phyloP scores from a whole-genome alignment of 2,888 invertebrate species.

The Sisyra terminalis region DNA sequence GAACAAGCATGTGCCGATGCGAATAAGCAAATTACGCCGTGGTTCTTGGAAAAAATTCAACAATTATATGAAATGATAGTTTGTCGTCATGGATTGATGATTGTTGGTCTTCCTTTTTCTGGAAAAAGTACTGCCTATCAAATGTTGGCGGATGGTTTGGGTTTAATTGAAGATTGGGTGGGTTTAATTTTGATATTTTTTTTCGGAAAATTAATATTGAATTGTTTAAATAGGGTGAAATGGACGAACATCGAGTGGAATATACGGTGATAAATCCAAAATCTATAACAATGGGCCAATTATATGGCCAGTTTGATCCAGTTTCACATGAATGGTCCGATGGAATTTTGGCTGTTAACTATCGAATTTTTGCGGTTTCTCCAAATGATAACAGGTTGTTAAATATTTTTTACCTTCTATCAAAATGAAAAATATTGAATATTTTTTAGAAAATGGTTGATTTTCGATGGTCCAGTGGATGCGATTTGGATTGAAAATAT shows the following conservation, averaged over 20 bases:
- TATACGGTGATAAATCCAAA: constrained; percentile 84
- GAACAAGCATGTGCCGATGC: constrained; percentile 45
- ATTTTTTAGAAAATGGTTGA: constrained; percentile 65
- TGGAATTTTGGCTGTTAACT: constrained; percentile 72
- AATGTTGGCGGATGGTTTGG: constrained; percentile 62
- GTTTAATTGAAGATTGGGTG: constrained; percentile 56
- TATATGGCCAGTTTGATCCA: constrained; percentile 89
- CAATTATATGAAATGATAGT: constrained; percentile 92
- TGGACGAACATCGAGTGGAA: constrained; percentile 61
- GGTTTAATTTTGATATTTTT: constrained; percentile 6
- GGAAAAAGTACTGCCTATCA: constrained; percentile 80
- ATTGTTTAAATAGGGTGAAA: constrained; percentile 35
- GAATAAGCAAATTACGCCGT: constrained; percentile 70
- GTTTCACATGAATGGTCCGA: constrained; percentile 92
- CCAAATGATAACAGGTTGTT: constrained; percentile 47
- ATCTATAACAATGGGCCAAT: constrained; percentile 86
- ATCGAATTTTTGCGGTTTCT: constrained; percentile 63
- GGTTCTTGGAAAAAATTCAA: constrained; percentile 78
- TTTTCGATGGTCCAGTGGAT: constrained; percentile 93
- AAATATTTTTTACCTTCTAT: not conserved
- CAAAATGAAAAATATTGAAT: not conserved
- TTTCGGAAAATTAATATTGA: not conserved
- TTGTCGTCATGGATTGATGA: constrained; percentile 86
- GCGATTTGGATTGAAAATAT: constrained; percentile 95
- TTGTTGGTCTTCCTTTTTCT: constrained; percentile 81